phyloP scores from a whole-genome alignment of 2,113 vertebrate species.

The Osmerus eperlanus region DNA sequence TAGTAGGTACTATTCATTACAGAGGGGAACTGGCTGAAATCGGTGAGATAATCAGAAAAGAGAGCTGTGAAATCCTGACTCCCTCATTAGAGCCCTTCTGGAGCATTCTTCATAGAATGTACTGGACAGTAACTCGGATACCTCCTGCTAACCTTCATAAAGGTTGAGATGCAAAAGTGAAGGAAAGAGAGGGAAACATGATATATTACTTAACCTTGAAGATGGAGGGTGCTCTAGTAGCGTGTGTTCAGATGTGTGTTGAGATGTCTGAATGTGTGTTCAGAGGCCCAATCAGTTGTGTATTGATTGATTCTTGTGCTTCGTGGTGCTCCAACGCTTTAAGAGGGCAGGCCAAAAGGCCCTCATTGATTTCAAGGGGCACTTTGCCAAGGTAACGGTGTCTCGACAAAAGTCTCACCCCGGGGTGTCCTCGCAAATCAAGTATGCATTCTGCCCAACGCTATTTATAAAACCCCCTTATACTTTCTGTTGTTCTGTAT shows the following conservation, averaged over 20 bases:
- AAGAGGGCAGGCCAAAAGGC: background rate
- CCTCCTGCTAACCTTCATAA: background rate
- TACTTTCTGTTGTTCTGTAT: background rate
- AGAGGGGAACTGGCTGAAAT: too few species aligned
- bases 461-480: background rate
- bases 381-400: background rate
- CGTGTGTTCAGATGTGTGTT: too few species aligned
- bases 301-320: background rate
- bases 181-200: background rate
- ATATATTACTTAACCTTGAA: too few species aligned
- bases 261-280: too few species aligned
- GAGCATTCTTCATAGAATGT: background rate
- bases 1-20: too few species aligned
- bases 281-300: background rate
- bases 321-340: background rate
- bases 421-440: background rate
- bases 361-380: background rate
- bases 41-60: too few species aligned
- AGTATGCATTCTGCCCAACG: background rate
- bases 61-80: too few species aligned
- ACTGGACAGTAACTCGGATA: background rate
- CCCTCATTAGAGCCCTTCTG: background rate
- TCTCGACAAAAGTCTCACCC: background rate
- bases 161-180: slow-evolving; percentile 7
- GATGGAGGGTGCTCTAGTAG: background rate